These are phyloP conservation scores for Lutjanus erythropterus DNA, from an alignment of 2,113 vertebrate species.

Conservation along the genomic window DNA sequence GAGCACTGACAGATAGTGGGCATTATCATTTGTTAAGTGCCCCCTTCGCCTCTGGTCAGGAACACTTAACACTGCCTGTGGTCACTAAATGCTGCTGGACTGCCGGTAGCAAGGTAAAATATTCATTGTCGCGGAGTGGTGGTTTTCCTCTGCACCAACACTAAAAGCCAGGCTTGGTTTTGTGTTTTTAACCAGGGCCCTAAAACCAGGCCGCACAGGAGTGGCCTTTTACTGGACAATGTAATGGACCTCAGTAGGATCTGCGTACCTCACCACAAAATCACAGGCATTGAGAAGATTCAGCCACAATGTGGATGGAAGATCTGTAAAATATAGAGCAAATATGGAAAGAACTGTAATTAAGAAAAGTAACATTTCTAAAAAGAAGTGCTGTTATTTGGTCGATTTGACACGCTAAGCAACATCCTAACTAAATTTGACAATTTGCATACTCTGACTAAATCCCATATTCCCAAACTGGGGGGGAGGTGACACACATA, in stretches of 20 bases:
- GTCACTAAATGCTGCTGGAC: slow-evolving; percentile 85
- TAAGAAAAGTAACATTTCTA: neutral
- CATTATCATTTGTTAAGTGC: slow-evolving; percentile 90
- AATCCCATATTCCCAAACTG: too few species aligned
- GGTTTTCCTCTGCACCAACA: slow-evolving; percentile 85
- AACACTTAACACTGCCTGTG: slow-evolving; percentile 89
- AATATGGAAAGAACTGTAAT: slow-evolving; percentile 22
- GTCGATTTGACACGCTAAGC: neutral
- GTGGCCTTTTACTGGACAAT: slow-evolving; percentile 73
- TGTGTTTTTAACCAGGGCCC: slow-evolving; percentile 85
- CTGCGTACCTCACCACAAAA: slow-evolving; percentile 64
- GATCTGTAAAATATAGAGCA: slow-evolving; percentile 39
- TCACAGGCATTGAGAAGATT: slow-evolving; percentile 47
- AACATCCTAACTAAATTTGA: neutral
- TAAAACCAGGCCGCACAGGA: slow-evolving; percentile 74
- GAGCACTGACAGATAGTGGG: slow-evolving; percentile 83
- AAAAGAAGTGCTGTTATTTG: neutral
- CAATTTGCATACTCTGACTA: neutral
- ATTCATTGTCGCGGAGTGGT: slow-evolving; percentile 86
- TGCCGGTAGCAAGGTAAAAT: slow-evolving; percentile 88
- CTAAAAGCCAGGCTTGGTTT: slow-evolving; percentile 87
- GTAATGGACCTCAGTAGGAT: slow-evolving; percentile 72
- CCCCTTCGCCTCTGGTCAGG: slow-evolving; percentile 85
- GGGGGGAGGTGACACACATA: too few species aligned
- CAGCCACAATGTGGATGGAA: slow-evolving; percentile 25